These are phyloP conservation scores for Kryphioiulus occultus DNA, from an alignment of 2,888 invertebrate genomes.

Conservation along the genomic window DNA sequence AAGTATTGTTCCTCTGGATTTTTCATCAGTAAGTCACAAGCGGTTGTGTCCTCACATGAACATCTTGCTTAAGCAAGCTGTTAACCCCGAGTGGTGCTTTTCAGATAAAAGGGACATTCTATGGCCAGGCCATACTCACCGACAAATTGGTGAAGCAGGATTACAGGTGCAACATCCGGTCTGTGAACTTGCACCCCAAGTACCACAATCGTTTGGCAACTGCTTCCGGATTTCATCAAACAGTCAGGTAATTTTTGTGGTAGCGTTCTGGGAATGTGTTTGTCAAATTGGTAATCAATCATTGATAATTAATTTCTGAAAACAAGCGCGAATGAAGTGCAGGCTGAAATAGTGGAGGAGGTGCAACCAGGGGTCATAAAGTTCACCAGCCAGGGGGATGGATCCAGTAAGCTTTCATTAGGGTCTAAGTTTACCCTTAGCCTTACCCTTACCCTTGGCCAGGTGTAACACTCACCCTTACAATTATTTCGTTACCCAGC, in stretches of 20 bases:
- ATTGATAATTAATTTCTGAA: neutral
- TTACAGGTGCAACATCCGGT: neutral
- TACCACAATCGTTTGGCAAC: neutral
- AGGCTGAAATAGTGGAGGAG: neutral
- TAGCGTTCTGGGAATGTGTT: no score
- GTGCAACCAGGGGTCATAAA: neutral
- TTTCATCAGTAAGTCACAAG: neutral
- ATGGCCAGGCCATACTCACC: neutral
- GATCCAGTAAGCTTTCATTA: neutral
- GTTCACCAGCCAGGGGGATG: neutral
- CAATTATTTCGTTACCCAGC: neutral
- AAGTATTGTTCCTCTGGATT: neutral
- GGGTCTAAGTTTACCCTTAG: no score
- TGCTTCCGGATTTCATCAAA: neutral
- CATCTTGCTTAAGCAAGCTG: no score
- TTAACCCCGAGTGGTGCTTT: no score
- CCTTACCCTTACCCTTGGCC: no score
- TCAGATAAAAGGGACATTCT: neutral
- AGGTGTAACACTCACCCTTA: no score
- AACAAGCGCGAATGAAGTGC: neutral
- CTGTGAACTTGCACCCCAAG: neutral
- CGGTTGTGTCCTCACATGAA: no score
- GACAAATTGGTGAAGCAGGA: neutral
- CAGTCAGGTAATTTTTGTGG: neutral
- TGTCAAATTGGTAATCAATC: no score